A percentile compares a stretch with the other conserved stretches of the same genome.
Evolutionary conservation across 1,140 invertebrate species (phyloP).

Genomic region (Gryon sp.): DNA sequence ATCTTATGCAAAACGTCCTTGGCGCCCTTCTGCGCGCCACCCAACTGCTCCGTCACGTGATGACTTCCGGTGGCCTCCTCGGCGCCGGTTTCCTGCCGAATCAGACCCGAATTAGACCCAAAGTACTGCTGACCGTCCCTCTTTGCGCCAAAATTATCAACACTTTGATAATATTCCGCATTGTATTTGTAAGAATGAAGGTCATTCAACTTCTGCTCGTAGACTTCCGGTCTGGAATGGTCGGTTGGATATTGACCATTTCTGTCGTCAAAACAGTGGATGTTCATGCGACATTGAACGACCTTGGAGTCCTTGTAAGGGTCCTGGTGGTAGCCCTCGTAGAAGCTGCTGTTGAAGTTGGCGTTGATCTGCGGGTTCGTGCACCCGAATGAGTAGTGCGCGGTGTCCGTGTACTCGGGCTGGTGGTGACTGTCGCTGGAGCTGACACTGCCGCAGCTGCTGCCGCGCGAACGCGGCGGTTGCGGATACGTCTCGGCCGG

Average conservation of each 20-base stretch:
- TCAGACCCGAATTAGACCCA: too few species aligned
- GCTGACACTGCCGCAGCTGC: constrained; percentile 74
- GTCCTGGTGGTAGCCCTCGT: constrained; percentile 72
- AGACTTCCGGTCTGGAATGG: too few species aligned
- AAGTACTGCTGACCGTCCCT: too few species aligned
- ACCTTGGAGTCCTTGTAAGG: constrained; percentile 64
- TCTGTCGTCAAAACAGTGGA: constrained; percentile 47
- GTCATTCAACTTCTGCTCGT: too few species aligned
- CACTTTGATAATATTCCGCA: too few species aligned
- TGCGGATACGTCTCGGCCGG: constrained; percentile 72
- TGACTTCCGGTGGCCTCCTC: too few species aligned
- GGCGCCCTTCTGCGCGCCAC: too few species aligned
- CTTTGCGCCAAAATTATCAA: too few species aligned
- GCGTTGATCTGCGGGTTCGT: constrained; percentile 60
- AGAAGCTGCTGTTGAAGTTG: constrained; percentile 72
- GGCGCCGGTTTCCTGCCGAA: too few species aligned
- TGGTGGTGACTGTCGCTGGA: constrained; percentile 73
- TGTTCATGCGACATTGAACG: constrained; percentile 65
- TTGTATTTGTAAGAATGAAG: too few species aligned
- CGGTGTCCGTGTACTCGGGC: constrained; percentile 67
- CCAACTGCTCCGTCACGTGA: too few species aligned
- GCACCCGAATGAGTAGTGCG: constrained; percentile 25
- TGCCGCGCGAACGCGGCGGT: constrained; percentile 72
- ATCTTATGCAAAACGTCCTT: constrained; percentile 72
- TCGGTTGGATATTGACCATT: too few species aligned